Evolutionary conservation across 2,888 invertebrate species (phyloP), one percentile per base, ranked within the genome.

Genomic region (Erpobdella octoculata): DNA sequence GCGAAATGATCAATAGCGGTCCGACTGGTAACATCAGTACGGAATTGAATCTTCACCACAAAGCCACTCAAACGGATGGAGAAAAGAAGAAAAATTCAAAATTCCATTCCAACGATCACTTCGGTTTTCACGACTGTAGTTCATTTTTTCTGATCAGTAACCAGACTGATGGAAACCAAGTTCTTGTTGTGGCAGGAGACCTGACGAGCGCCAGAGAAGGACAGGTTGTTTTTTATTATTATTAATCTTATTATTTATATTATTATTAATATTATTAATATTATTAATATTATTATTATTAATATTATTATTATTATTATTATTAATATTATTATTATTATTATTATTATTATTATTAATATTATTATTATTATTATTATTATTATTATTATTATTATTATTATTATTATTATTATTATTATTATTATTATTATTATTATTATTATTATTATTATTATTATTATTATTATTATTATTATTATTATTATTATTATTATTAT

Each of bases 351-450:
- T 25, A 8, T 53, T 53, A 53, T 53, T 53, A 18, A 12, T 53
- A 18, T 9, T 53, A n/a, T 53, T 53, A 53, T 53, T 53, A 53
- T 53, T 9, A n/a, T n/a, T 53, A n/a, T 53, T 9, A n/a, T n/a
- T 53, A 53, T 53, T 53, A n/a, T 53, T 53, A 53, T 53, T 53
- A 53, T 53, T 53, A 53, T 53, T 53, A 53, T 53, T 53, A 53
- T 18, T 53, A 53, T 18, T 53, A 53, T 53, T 53, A 53, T 18
- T 53, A 53, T 53, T 53, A 53, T 53, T 53, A 53, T n/a, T 12
- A 6, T 6, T 53, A 25, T 53, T 5, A 25, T 9, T 18, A 12
- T 41, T 41, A 41, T 41, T 41, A 12, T 18, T 9, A 12, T 18
- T 41, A 41, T 41, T 41, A 18, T 41, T 41, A 18, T 41, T 41